A percentile compares a stretch with the other conserved stretches of the same genome.
Conservation (phyloP, 2,113 vertebrate genomes). For the Eurystomus gularis region DNA sequence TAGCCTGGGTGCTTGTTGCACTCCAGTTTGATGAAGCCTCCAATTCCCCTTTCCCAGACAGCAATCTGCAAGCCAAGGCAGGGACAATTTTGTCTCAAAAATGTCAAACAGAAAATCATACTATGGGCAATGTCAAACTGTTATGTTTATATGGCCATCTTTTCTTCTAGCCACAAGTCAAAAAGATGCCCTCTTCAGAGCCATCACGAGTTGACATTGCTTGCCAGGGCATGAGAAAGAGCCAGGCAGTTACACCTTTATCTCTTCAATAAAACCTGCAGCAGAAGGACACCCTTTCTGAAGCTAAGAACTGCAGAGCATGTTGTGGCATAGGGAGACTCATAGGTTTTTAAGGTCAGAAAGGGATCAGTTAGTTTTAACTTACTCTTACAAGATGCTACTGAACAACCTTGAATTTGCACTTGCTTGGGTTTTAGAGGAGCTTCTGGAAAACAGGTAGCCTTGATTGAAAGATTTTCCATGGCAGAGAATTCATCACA, state of each 20-base stretch:
- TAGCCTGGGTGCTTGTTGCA: background rate
- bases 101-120: background rate
- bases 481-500: background rate
- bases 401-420: background rate
- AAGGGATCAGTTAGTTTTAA: background rate
- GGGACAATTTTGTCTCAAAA: background rate
- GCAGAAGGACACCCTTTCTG: background rate
- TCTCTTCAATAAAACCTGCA: background rate
- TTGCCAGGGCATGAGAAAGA: background rate
- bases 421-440: background rate
- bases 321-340: background rate
- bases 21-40: background rate
- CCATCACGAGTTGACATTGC: background rate
- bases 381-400: background rate
- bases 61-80: background rate
- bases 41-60: background rate
- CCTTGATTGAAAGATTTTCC: background rate
- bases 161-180: background rate
- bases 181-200: background rate
- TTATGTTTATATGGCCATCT: background rate
- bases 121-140: rapidly evolving
- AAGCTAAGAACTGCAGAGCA: background rate
- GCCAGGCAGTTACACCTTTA: background rate
- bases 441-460: background rate
- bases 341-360: background rate